Conservation (phyloP, 2,888 invertebrate genomes). For the Spisula subtruncata region DNA sequence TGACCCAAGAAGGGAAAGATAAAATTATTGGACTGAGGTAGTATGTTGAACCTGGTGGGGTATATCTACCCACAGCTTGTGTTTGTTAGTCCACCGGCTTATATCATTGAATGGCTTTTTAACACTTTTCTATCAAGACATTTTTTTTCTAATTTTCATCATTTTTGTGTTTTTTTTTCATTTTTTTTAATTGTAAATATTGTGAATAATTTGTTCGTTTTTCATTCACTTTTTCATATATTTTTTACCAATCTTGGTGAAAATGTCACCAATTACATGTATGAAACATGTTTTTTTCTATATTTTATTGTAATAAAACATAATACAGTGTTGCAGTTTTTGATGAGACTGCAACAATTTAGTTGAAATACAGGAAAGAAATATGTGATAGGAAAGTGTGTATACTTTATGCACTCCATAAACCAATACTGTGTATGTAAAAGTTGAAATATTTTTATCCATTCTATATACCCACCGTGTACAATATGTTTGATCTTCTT, state of each 20-base stretch:
- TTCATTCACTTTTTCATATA: no score
- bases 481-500: neutral
- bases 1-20: conserved; percentile 76
- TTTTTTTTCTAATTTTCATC: neutral
- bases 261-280: no score
- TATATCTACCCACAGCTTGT: neutral
- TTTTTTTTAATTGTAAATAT: no score
- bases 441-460: neutral
- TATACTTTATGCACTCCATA: neutral
- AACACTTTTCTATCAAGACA: neutral
- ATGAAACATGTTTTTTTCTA: neutral
- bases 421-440: neutral
- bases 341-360: neutral
- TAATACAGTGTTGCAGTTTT: neutral
- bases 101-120: neutral
- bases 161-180: no score
- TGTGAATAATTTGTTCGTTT: no score
- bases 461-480: neutral
- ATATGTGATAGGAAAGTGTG: neutral
- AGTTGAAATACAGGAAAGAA: neutral
- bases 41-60: conserved; percentile 26
- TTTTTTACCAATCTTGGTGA: no score
- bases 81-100: conserved; percentile 5
- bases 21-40: conserved; percentile 82
- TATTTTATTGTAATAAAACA: neutral